phyloP scores from a whole-genome alignment of 2,888 invertebrate genomes.

The Brachycybe producta region DNA sequence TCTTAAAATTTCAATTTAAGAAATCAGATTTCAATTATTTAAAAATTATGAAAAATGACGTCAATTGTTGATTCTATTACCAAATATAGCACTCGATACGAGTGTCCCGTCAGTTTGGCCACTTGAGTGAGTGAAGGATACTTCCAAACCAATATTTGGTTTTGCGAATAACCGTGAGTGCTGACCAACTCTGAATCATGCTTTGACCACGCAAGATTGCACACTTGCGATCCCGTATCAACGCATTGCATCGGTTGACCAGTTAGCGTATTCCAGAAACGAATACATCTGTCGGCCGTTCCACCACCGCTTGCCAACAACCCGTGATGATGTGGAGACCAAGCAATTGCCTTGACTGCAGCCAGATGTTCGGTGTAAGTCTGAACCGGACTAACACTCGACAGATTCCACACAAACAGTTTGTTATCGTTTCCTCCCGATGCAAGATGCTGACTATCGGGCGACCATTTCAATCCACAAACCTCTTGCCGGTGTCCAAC shows the following conservation, averaged over 20 bases:
- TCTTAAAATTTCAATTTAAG: too few species aligned
- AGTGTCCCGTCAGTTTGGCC: slow-evolving; percentile 92
- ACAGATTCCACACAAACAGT: slow-evolving; percentile 81
- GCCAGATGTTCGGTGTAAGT: slow-evolving; percentile 94
- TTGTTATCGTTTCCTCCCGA: slow-evolving; percentile 98
- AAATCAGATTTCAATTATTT: too few species aligned
- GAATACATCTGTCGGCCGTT: slow-evolving; percentile 91
- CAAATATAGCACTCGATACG: slow-evolving; percentile 85
- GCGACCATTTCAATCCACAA: slow-evolving; percentile 96
- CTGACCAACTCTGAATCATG: slow-evolving; percentile 95
- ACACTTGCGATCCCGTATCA: slow-evolving; percentile 95
- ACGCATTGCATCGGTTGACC: slow-evolving; percentile 97
- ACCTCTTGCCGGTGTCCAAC: slow-evolving; percentile 91
- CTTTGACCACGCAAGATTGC: slow-evolving; percentile 97
- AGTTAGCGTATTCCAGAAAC: slow-evolving; percentile 97
- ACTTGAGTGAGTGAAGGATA: slow-evolving; percentile 94
- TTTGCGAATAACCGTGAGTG: slow-evolving; percentile 96
- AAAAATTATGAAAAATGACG: too few species aligned
- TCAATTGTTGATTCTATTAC: slow-evolving; percentile 25
- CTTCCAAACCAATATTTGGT: slow-evolving; percentile 98
- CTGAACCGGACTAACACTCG: slow-evolving; percentile 76
- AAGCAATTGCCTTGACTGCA: slow-evolving; percentile 95
- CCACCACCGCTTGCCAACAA: slow-evolving; percentile 94
- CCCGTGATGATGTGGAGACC: slow-evolving; percentile 98
- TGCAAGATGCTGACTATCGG: slow-evolving; percentile 91